A percentile compares a stretch with the other conserved stretches of the same genome.
phyloP scores from a whole-genome alignment of 2,888 invertebrate species.

The Leptura quadrifasciata region DNA sequence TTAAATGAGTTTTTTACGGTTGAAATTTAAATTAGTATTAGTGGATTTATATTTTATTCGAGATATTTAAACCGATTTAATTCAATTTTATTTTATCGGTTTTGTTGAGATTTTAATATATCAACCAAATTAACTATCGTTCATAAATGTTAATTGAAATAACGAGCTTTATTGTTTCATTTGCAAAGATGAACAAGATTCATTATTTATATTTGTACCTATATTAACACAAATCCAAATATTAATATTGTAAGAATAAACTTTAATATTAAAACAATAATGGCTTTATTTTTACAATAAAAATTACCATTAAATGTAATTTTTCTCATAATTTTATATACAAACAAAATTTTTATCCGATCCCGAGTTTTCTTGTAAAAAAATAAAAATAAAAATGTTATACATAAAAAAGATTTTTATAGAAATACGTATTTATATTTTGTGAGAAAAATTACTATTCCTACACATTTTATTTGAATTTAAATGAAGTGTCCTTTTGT shows the following conservation, averaged over 20 bases:
- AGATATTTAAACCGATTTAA: conserved; percentile 43
- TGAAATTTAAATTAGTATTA: conserved; percentile 47
- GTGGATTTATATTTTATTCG: conserved; percentile 53
- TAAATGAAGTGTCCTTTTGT: conserved; percentile 66
- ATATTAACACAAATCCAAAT: conserved; percentile 31
- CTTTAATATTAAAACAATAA: conserved; percentile 27
- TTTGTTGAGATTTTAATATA: conserved; percentile 42
- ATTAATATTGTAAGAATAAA: conserved; percentile 32
- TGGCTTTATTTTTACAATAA: conserved; percentile 36
- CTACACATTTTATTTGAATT: conserved; percentile 53
- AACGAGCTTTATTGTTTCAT: conserved; percentile 33
- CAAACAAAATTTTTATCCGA: conserved; percentile 40
- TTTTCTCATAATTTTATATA: conserved; percentile 47
- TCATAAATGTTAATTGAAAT: conserved; percentile 28
- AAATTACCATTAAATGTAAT: conserved; percentile 37
- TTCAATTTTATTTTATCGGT: conserved; percentile 41
- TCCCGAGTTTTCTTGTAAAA: conserved; percentile 39
- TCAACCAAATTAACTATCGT: conserved; percentile 33
- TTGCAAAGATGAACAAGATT: conserved; percentile 34
- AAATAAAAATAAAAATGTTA: conserved; percentile 37
- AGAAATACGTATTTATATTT: conserved; percentile 43
- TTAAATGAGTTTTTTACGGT: conserved; percentile 50
- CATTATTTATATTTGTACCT: conserved; percentile 37
- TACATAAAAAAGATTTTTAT: conserved; percentile 42
- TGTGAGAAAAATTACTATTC: conserved; percentile 49